Base-by-base conservation (phyloP, 2,797 vertebrate species). In the Gila robusta region DNA sequence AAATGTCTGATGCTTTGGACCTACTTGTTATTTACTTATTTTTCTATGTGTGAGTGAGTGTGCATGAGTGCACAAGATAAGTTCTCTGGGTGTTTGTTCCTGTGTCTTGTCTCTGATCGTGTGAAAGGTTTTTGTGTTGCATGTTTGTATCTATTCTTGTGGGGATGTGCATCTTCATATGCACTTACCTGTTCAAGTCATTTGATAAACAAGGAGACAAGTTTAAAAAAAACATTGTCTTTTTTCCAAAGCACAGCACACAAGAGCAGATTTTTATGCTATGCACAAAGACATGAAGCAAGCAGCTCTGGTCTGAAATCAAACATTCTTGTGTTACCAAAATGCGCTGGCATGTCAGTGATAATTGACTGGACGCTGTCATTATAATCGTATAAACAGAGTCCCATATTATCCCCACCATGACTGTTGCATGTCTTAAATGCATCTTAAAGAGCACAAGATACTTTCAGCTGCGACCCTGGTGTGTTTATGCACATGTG, bases 371-470 rank as follows among this genome's bases (percentile, higher is more conserved):
- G 39, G 69, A n/a, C 9, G 37, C 39, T 78, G 64, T 78, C 9
- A 69, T 85, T 84, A 52, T 76, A 64, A 79, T 79, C 12, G 3
- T 69, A 28, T 69, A 44, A 67, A 26, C 54, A 21, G 16, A 64
- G 39, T 76, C 83, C 83, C 47, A 21, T 32, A 71, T 72, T 79
- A 62, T 73, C 52, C 41, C 54, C 66, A 67, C 66, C 70, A 59
- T 76, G 77, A 82, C 80, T 66, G 66, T 87, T 49, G 88, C 86
- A 87, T 87, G 88, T 79, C 69, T 69, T 73, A 37, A 37, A 77
- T 81, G 72, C 47, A 82, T 89, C 80, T 82, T 89, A 52, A 87
- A 82, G 73, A 90, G 85, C 87, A 85, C 79, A 86, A 88, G n/a
- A 78, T 67, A 28, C 21, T 56, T 79, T 73, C 47, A 73, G 54